Evolutionary conservation across 2,888 invertebrate genomes (phyloP).

Genomic region (Sarcophaga variegata): DNA sequence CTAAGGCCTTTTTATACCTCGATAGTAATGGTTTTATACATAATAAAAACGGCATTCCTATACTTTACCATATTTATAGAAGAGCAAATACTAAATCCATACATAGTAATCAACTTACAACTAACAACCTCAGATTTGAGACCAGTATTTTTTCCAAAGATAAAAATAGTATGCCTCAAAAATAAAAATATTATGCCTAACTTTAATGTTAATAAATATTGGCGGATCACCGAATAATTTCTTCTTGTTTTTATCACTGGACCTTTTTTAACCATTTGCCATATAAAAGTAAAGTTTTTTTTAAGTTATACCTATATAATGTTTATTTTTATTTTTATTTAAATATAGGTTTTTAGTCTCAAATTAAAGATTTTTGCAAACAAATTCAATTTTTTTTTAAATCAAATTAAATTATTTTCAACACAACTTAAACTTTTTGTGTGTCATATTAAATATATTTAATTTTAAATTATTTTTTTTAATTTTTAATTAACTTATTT

Average conservation of each 20-base stretch:
- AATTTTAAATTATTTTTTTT: no score
- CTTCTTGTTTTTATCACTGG: neutral
- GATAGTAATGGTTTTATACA: conserved; percentile 9
- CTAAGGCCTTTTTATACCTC: conserved; percentile 3
- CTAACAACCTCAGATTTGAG: neutral
- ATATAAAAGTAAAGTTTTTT: conserved; percentile 2
- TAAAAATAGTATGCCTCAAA: neutral
- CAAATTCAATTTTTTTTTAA: no score
- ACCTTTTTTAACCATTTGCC: neutral
- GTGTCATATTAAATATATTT: no score
- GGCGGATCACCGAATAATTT: neutral
- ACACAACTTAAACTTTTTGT: no score
- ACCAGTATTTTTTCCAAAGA: neutral
- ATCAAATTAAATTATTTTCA: no score
- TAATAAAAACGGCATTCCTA: conserved; percentile 19
- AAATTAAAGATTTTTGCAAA: no score
- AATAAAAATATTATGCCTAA: conserved; percentile 6
- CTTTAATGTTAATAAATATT: neutral
- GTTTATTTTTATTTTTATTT: no score
- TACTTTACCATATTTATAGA: neutral
- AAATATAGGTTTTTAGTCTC: no score
- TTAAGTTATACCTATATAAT: neutral
- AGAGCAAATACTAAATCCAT: conserved; percentile 9
- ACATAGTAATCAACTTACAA: neutral
- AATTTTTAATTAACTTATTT: no score